Evolutionary conservation across 2,888 invertebrate species (phyloP).

Genomic region (Xestia rhomboidea): DNA sequence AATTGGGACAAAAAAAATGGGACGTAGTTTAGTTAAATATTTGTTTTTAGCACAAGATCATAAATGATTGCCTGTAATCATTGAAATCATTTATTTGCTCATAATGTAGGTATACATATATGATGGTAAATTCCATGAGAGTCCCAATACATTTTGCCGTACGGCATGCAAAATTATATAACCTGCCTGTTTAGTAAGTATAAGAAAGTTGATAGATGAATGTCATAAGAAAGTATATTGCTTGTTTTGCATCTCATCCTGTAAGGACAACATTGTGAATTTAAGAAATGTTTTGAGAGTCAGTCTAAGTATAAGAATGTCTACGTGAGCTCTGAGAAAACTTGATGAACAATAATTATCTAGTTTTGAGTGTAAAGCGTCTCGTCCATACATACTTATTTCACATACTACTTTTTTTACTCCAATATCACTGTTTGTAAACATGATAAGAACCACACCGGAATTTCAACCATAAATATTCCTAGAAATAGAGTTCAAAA

Average conservation of each 20-base stretch:
- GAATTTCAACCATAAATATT: background rate
- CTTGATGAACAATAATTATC: constrained; percentile 17
- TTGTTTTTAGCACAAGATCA: background rate
- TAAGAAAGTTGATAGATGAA: background rate
- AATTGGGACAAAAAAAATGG: background rate
- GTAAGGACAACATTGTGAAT: constrained; percentile 1
- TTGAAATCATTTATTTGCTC: no score
- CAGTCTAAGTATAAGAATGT: constrained; percentile 3
- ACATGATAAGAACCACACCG: background rate
- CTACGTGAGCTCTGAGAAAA: background rate
- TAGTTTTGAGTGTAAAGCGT: constrained; percentile 21
- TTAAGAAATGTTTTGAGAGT: constrained; percentile 7
- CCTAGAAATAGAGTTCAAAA: background rate
- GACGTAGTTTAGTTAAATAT: background rate
- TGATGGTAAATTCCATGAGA: no score
- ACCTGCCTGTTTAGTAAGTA: constrained; percentile 14
- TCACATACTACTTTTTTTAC: background rate
- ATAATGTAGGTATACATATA: no score
- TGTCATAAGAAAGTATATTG: constrained; percentile 20
- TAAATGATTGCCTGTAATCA: background rate
- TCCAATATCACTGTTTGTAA: background rate
- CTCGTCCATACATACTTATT: background rate
- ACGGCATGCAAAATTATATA: no score
- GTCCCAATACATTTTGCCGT: no score
- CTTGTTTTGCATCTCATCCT: constrained; percentile 9